phyloP scores from a whole-genome alignment of 1,140 invertebrate genomes.

The Holcopasites calliopsidis region DNA sequence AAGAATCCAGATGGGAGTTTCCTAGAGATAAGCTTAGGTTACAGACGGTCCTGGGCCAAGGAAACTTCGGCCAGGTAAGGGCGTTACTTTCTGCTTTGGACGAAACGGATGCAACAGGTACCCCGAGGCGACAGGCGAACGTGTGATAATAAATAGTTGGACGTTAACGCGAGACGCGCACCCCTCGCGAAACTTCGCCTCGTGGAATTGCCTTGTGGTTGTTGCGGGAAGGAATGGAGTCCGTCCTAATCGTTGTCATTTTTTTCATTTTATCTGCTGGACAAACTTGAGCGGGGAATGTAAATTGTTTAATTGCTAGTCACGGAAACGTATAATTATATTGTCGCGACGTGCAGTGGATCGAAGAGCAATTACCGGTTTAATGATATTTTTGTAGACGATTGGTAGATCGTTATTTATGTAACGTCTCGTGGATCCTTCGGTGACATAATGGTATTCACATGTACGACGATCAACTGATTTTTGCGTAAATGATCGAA shows the following conservation, averaged over 20 bases:
- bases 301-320: too few species aligned
- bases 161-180: constrained; percentile 27
- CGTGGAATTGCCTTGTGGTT: neutral
- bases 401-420: neutral
- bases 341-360: too few species aligned
- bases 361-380: neutral
- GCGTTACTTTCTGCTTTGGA: constrained; percentile 20
- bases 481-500: neutral
- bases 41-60: constrained; percentile 89
- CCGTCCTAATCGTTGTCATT: neutral
- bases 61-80: constrained; percentile 90
- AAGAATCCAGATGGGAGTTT: constrained; percentile 87
- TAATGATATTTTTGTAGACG: neutral
- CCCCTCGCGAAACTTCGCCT: neutral
- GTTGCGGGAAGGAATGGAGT: neutral
- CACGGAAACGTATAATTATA: too few species aligned
- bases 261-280: neutral
- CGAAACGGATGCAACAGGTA: neutral
- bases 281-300: too few species aligned
- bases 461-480: neutral
- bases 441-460: neutral
- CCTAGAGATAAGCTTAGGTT: constrained; percentile 88
- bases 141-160: constrained; percentile 45
- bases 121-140: too few species aligned
- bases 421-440: neutral